These are phyloP conservation scores for Catalaphyllia jardinei DNA, from an alignment of 64 coral and sea anemone genomes.

Conservation along the genomic window DNA sequence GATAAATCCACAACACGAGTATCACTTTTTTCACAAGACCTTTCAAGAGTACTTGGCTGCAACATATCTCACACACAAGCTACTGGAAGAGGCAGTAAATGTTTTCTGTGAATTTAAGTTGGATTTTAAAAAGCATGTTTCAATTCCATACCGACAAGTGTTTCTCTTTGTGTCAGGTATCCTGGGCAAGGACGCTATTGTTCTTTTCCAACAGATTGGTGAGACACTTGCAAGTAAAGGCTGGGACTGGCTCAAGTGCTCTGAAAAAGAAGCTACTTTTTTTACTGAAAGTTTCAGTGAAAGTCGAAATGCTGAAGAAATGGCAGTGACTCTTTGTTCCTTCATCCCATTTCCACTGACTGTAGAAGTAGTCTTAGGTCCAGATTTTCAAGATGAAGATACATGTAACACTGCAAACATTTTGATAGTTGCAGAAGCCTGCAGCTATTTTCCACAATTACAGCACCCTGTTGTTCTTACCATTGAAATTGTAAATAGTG, in stretches of 20 bases:
- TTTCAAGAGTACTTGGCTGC: constrained; percentile 49
- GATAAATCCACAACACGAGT: constrained; percentile 25
- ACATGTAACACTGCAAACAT: too few relatives aligned
- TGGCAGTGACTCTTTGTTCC: constrained; percentile 2
- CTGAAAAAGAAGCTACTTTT: neutral
- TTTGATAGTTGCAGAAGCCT: neutral
- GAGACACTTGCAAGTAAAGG: neutral
- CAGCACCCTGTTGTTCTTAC: neutral
- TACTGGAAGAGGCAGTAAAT: neutral
- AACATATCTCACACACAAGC: neutral
- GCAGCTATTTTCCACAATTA: neutral
- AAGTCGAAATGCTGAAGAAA: neutral
- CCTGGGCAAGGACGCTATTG: neutral
- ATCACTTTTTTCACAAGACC: constrained; percentile 30
- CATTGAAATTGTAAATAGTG: too few relatives aligned
- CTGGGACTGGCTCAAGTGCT: neutral
- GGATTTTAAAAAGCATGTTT: neutral
- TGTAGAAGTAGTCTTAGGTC: neutral
- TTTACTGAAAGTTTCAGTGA: neutral
- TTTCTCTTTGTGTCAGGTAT: neutral
- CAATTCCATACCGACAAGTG: neutral
- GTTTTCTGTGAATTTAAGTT: neutral
- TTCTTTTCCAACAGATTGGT: constrained; percentile 15
- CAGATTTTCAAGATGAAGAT: too few relatives aligned
- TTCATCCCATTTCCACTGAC: neutral